A percentile compares a stretch with the other conserved stretches of the same genome.
These are phyloP conservation scores for Furcifer pardalis DNA, from an alignment of 2,797 vertebrate species.

Conservation along the genomic window DNA sequence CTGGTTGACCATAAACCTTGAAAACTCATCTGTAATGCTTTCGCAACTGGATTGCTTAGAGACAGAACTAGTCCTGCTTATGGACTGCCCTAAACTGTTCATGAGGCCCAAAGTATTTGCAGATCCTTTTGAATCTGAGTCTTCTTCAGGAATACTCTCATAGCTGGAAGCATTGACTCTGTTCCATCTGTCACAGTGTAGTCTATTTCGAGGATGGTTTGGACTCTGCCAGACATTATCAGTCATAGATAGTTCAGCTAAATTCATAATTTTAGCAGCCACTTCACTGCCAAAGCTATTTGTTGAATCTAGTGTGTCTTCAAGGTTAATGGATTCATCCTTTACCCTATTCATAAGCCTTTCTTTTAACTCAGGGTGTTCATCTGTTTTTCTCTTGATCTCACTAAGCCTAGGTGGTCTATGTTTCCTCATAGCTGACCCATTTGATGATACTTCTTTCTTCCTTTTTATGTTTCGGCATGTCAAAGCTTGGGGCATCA, in stretches of 20 bases:
- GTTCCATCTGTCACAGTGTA: constrained; percentile 90
- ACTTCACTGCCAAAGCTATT: constrained; percentile 92
- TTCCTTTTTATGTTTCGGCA: constrained; percentile 85
- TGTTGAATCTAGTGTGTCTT: constrained; percentile 89
- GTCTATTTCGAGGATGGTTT: constrained; percentile 81
- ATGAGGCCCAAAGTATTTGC: constrained; percentile 82
- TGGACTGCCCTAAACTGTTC: constrained; percentile 85
- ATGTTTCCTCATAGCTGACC: constrained; percentile 86
- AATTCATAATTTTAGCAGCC: constrained; percentile 93
- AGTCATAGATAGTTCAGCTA: constrained; percentile 87
- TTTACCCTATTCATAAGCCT: constrained; percentile 94
- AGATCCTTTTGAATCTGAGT: constrained; percentile 78
- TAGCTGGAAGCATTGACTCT: constrained; percentile 93
- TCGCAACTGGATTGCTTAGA: constrained; percentile 99
- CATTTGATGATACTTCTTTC: constrained; percentile 83
- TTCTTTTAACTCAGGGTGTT: constrained; percentile 98
- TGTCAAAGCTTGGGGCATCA: constrained; percentile 78
- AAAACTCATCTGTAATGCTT: constrained; percentile 98
- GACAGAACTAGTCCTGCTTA: constrained; percentile 93
- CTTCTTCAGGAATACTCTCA: constrained; percentile 97
- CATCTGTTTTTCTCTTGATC: constrained; percentile 97
- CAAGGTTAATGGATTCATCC: constrained; percentile 91
- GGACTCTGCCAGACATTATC: constrained; percentile 91
- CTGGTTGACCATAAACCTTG: constrained; percentile 97
- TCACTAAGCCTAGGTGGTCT: constrained; percentile 96